These are phyloP conservation scores for Plagodis pulveraria DNA, from an alignment of 2,888 invertebrate genomes.

Conservation along the genomic window DNA sequence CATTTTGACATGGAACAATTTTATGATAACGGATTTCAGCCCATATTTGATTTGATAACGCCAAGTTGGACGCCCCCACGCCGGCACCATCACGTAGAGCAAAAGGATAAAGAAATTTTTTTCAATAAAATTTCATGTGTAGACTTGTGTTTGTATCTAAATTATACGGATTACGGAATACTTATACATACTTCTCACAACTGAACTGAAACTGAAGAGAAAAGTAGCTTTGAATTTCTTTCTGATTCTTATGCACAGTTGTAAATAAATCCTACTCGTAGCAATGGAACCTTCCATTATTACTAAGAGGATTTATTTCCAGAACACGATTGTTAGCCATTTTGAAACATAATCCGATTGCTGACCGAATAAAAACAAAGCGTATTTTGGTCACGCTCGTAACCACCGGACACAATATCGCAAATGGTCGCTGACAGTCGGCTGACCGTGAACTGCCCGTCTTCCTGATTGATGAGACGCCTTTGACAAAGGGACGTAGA, in stretches of 20 bases:
- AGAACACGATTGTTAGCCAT: constrained; percentile 19
- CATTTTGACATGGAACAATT: no score
- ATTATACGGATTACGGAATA: no score
- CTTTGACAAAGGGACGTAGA: constrained; percentile 46
- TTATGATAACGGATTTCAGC: no score
- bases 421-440: constrained; percentile 44
- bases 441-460: constrained; percentile 51
- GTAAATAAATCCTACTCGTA: neutral
- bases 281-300: neutral
- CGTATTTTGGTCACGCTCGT: constrained; percentile 49
- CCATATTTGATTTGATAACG: no score
- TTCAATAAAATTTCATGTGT: no score
- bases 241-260: neutral
- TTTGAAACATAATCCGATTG: constrained; percentile 30
- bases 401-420: constrained; percentile 38
- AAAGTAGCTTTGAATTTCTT: no score
- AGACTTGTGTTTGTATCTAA: no score
- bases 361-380: constrained; percentile 34
- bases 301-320: constrained; percentile 7
- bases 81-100: no score
- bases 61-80: no score
- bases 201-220: no score
- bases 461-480: constrained; percentile 55
- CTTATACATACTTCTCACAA: no score
- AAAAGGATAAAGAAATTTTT: no score